Conservation (phyloP, 1,140 invertebrate genomes). For the Venustaconcha ellipsiformis region DNA sequence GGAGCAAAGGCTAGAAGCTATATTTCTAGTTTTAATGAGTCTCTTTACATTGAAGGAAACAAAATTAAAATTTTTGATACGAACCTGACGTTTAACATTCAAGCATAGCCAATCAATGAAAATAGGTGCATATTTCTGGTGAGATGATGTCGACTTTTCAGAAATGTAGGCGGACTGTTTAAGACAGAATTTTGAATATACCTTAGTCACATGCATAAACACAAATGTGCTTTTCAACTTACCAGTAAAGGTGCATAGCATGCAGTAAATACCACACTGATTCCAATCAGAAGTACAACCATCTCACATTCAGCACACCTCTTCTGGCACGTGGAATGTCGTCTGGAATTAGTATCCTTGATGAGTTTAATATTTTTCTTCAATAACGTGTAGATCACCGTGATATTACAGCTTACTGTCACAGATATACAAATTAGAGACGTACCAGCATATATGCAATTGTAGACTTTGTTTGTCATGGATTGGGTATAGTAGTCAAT, state of each 20-base stretch:
- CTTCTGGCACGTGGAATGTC: constrained; percentile 49
- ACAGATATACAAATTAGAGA: constrained; percentile 53
- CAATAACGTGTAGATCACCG: constrained; percentile 61
- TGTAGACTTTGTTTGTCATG: constrained; percentile 50
- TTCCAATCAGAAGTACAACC: constrained; percentile 67
- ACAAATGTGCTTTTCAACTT: constrained; percentile 34
- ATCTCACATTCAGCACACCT: constrained; percentile 69
- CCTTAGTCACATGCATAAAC: neutral
- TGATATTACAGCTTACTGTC: constrained; percentile 62
- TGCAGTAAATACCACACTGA: constrained; percentile 67
- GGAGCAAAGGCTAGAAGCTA: too few species aligned
- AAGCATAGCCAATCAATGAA: neutral
- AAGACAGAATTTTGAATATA: neutral
- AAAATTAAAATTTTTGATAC: too few species aligned
- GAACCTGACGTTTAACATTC: too few species aligned
- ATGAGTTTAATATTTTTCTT: constrained; percentile 43
- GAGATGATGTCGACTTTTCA: neutral
- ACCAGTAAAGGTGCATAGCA: constrained; percentile 69
- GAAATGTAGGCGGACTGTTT: neutral
- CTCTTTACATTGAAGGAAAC: too few species aligned
- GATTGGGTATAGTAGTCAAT: constrained; percentile 62
- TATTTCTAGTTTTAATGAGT: too few species aligned
- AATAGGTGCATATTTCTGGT: too few species aligned
- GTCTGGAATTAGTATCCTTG: constrained; percentile 38
- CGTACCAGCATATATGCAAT: constrained; percentile 56